Conservation (phyloP, 2,888 invertebrate genomes). For the Amphipoea oculea region DNA sequence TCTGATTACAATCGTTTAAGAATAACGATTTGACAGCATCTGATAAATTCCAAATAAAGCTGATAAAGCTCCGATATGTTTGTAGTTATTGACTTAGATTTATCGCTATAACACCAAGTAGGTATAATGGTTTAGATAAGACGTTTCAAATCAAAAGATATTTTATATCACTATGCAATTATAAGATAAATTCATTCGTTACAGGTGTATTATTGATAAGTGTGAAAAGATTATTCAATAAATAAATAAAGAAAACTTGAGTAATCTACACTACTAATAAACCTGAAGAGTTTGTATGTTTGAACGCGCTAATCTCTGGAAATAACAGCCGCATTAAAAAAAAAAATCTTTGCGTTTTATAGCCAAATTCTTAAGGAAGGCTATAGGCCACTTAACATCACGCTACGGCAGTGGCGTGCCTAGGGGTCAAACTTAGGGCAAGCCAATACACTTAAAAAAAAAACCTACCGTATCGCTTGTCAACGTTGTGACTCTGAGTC, state of each 20-base stretch:
- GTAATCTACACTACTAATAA: neutral
- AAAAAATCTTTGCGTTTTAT: too few species aligned
- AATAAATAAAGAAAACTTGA: neutral
- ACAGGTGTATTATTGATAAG: neutral
- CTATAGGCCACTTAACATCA: too few species aligned
- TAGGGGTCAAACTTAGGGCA: too few species aligned
- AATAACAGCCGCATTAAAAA: too few species aligned
- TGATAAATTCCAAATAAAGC: slow-evolving; percentile 18
- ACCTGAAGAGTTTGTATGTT: neutral
- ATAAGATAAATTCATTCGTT: neutral
- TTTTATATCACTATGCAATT: slow-evolving; percentile 3
- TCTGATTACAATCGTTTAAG: slow-evolving; percentile 13
- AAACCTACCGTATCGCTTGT: too few species aligned
- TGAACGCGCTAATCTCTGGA: neutral
- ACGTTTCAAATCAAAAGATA: neutral
- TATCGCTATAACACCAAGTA: slow-evolving; percentile 8
- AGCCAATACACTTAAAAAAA: too few species aligned
- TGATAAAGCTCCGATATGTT: slow-evolving; percentile 24
- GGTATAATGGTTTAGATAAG: slow-evolving; percentile 13
- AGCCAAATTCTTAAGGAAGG: too few species aligned
- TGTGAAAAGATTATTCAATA: neutral
- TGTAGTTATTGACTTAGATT: slow-evolving; percentile 45
- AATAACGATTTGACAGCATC: slow-evolving; percentile 18
- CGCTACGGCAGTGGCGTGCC: too few species aligned
- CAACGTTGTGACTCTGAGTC: too few species aligned